phyloP scores from a whole-genome alignment of 2,113 vertebrate genomes.

The Laticauda colubrina region DNA sequence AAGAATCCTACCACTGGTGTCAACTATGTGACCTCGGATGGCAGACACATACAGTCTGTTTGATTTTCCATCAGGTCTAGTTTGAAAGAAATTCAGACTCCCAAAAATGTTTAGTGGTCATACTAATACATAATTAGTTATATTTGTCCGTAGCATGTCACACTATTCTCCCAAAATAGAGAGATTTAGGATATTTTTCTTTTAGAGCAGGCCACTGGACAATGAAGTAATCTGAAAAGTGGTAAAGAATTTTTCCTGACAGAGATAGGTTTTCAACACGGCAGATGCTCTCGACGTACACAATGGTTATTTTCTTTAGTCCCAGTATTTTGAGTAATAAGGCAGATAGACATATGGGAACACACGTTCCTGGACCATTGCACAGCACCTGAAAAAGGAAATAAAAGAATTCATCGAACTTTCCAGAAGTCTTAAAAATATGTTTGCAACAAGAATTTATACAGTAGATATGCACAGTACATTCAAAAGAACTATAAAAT shows the following conservation, averaged over 20 bases:
- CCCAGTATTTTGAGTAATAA: constrained; percentile 84
- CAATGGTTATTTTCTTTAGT: constrained; percentile 84
- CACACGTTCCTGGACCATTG: constrained; percentile 94
- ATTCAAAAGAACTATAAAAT: background rate
- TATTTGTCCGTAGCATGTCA: constrained; percentile 58
- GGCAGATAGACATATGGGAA: constrained; percentile 84
- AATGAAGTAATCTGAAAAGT: constrained; percentile 86
- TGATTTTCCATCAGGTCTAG: background rate
- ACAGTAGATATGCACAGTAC: background rate
- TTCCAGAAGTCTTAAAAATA: background rate
- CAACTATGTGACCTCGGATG: background rate
- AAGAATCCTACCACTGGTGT: too few relatives aligned
- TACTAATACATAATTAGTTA: constrained; percentile 26
- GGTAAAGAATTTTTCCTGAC: constrained; percentile 87
- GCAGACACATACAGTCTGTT: background rate
- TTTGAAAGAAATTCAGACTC: background rate
- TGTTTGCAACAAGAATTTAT: background rate
- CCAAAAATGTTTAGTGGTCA: background rate
- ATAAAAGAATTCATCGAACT: background rate
- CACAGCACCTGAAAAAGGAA: constrained; percentile 83
- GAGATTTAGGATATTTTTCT: constrained; percentile 84
- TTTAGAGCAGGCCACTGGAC: constrained; percentile 90
- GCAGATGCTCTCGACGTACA: constrained; percentile 94
- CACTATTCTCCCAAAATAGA: constrained; percentile 89
- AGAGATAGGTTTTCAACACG: constrained; percentile 89